phyloP scores from a whole-genome alignment of 2,797 vertebrate species.

The Hemibagrus guttatus region DNA sequence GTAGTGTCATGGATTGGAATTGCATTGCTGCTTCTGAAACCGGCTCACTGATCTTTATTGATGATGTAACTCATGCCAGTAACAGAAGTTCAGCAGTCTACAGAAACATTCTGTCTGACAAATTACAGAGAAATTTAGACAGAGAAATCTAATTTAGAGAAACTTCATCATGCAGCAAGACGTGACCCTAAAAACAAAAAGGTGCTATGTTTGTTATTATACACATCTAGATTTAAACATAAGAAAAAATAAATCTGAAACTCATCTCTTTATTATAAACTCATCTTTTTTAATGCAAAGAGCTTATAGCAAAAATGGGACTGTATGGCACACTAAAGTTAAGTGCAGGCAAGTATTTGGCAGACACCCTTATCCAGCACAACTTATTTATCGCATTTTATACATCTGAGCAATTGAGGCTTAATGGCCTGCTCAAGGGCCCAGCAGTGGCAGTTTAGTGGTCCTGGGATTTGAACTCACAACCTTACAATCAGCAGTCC shows the following conservation, averaged over 20 bases:
- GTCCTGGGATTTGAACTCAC: too few relatives aligned
- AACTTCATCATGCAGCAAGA: neutral
- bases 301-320: neutral
- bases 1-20: neutral
- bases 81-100: neutral
- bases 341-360: too few relatives aligned
- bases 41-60: too few relatives aligned
- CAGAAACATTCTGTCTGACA: neutral
- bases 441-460: too few relatives aligned
- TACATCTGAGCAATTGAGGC: too few relatives aligned
- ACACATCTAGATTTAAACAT: neutral
- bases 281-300: neutral
- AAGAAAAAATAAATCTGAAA: too few relatives aligned
- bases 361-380: too few relatives aligned
- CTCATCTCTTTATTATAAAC: neutral
- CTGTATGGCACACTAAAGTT: too few relatives aligned
- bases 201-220: neutral
- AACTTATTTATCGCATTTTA: too few relatives aligned
- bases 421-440: too few relatives aligned
- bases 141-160: neutral
- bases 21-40: neutral
- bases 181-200: neutral
- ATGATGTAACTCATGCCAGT: too few relatives aligned
- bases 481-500: too few relatives aligned
- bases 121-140: neutral